Conservation (phyloP, 1,140 invertebrate genomes). For the Trinorchestia longiramus region DNA sequence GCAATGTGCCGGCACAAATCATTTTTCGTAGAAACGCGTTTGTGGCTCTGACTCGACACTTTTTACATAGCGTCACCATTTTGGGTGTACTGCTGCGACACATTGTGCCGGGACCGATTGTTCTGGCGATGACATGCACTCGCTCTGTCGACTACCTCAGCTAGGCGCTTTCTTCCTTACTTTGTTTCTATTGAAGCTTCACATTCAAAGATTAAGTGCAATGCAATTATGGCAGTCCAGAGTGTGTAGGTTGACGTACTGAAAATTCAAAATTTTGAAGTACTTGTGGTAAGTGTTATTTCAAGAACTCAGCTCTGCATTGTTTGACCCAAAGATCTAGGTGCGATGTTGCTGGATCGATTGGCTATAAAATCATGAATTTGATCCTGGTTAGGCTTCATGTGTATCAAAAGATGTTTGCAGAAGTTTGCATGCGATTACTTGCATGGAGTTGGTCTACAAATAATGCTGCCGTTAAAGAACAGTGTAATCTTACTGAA, state of each 20-base stretch:
- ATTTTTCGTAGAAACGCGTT: not conserved
- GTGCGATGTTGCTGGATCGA: too few relatives aligned
- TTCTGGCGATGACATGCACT: not conserved
- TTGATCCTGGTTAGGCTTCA: not conserved
- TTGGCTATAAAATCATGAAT: too few relatives aligned
- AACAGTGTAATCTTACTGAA: not conserved
- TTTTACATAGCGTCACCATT: not conserved
- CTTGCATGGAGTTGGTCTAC: not conserved
- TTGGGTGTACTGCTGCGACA: not conserved
- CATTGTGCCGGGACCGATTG: not conserved
- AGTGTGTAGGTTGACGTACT: not conserved
- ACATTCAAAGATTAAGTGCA: not conserved
- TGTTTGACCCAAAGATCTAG: too few relatives aligned
- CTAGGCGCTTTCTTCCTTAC: not conserved
- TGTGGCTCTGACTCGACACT: slow-evolving; percentile 5
- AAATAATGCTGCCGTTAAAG: not conserved
- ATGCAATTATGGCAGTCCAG: not conserved
- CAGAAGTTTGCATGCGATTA: not conserved
- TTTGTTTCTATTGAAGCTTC: not conserved
- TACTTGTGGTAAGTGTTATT: not conserved
- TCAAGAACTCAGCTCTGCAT: too few relatives aligned
- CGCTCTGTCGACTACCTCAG: not conserved
- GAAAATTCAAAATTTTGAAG: not conserved
- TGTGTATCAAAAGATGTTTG: not conserved
- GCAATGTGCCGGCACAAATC: not conserved